Conservation (phyloP, 2,113 vertebrate genomes). For the Tychaedon coryphoeus region DNA sequence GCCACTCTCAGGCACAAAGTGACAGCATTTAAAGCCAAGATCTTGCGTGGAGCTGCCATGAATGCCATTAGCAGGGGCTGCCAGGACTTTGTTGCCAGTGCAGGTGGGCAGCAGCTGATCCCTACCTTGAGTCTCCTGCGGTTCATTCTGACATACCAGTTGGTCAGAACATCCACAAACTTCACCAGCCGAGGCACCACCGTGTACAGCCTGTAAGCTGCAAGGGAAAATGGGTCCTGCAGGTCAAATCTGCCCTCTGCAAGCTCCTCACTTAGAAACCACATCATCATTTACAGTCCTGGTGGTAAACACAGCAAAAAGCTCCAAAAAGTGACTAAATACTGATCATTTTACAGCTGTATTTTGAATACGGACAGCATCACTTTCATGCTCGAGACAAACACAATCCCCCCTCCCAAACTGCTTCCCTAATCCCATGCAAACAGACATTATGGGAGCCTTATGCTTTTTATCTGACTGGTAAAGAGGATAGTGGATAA, state of each 20-base stretch:
- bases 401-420: background rate
- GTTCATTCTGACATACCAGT: conserved; percentile 98
- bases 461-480: conserved; percentile 50
- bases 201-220: conserved; percentile 92
- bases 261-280: background rate
- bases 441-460: background rate
- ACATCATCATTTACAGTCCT: background rate
- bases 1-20: background rate
- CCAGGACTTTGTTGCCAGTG: background rate
- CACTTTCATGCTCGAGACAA: background rate
- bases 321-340: background rate
- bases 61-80: background rate
- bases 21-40: background rate
- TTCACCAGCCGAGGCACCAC: conserved; percentile 95
- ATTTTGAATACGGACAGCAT: background rate
- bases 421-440: background rate
- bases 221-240: background rate
- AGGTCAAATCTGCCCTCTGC: background rate
- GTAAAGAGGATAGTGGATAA: conserved; percentile 22
- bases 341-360: background rate
- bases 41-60: background rate
- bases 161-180: conserved; percentile 96
- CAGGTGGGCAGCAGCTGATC: background rate
- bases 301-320: background rate
- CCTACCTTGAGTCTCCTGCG: conserved; percentile 93